A percentile compares a stretch with the other conserved stretches of the same genome.
Conservation (phyloP, 2,797 vertebrate genomes). For the Cossypha polioptera region DNA sequence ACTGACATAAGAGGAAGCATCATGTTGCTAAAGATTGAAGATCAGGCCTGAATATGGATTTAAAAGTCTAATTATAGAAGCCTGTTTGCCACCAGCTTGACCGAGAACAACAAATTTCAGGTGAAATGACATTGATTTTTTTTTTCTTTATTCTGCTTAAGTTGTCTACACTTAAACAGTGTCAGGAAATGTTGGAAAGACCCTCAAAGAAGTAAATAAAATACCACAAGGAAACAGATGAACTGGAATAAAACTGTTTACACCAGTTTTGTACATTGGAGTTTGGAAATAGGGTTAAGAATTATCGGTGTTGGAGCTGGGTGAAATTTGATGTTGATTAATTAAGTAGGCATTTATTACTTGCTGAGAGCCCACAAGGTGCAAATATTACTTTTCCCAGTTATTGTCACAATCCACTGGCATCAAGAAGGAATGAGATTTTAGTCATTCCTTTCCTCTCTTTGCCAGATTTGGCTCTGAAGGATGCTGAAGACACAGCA, state of each 20-base stretch:
- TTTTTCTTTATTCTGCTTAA: not conserved
- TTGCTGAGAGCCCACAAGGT: not conserved
- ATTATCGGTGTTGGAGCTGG: not conserved
- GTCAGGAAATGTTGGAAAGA: not conserved
- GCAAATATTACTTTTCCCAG: not conserved
- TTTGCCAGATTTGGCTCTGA: not conserved
- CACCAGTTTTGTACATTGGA: fast-evolving
- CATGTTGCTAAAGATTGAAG: slow-evolving; percentile 28
- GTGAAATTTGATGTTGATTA: not conserved
- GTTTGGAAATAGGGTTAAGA: not conserved
- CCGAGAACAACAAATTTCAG: slow-evolving; percentile 23
- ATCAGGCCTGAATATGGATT: slow-evolving; percentile 50
- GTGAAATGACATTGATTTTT: slow-evolving; percentile 33
- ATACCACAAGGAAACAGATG: not conserved
- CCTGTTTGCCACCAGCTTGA: slow-evolving; percentile 31
- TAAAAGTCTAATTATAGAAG: slow-evolving; percentile 56
- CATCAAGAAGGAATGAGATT: not conserved
- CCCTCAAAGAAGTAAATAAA: not conserved
- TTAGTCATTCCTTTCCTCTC: not conserved
- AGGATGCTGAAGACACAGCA: not conserved
- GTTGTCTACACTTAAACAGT: not conserved
- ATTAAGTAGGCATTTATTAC: not conserved
- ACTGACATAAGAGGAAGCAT: slow-evolving; percentile 43
- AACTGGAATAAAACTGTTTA: not conserved
- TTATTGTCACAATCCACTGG: not conserved